A percentile compares a stretch with the other conserved stretches of the same genome.
These are phyloP conservation scores for Erannis defoliaria DNA, from an alignment of 2,888 invertebrate genomes.

Conservation along the genomic window DNA sequence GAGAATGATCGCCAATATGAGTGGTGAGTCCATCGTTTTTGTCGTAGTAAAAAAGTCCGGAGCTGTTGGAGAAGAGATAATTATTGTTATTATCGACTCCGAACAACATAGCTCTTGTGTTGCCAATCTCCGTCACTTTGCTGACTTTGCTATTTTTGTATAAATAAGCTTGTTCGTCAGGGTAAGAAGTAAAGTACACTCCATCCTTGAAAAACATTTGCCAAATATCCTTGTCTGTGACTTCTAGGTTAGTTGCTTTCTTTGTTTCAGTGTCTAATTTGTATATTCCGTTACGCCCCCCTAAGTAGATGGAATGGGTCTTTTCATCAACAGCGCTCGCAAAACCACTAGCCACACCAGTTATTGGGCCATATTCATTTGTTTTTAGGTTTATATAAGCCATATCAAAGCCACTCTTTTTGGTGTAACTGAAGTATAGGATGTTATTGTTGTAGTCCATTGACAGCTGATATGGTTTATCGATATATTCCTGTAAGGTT, in stretches of 20 bases:
- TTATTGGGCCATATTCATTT: constrained; percentile 55
- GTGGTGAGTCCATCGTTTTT: constrained; percentile 29
- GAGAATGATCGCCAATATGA: constrained; percentile 40
- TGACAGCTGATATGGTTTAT: constrained; percentile 67
- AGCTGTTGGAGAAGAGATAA: constrained; percentile 55
- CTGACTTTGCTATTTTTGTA: constrained; percentile 46
- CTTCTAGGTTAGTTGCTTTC: constrained; percentile 50
- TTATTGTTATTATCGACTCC: constrained; percentile 52
- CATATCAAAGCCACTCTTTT: constrained; percentile 52
- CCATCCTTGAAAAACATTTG: constrained; percentile 68
- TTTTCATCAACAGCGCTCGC: constrained; percentile 64
- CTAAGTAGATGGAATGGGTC: constrained; percentile 64
- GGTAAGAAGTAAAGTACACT: constrained; percentile 69
- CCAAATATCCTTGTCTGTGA: constrained; percentile 64
- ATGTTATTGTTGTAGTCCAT: constrained; percentile 70
- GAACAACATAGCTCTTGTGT: constrained; percentile 50
- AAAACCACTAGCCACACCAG: constrained; percentile 63
- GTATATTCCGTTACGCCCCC: constrained; percentile 68
- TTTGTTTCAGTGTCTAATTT: constrained; percentile 60
- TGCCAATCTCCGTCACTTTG: constrained; percentile 48
- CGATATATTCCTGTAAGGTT: constrained; percentile 51
- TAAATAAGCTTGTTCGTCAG: constrained; percentile 52
- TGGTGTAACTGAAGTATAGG: constrained; percentile 67
- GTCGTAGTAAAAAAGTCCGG: constrained; percentile 53
- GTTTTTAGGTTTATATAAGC: constrained; percentile 66